Evolutionary conservation across 2,888 invertebrate species (phyloP).

Genomic region (Conchocele bisecta): DNA sequence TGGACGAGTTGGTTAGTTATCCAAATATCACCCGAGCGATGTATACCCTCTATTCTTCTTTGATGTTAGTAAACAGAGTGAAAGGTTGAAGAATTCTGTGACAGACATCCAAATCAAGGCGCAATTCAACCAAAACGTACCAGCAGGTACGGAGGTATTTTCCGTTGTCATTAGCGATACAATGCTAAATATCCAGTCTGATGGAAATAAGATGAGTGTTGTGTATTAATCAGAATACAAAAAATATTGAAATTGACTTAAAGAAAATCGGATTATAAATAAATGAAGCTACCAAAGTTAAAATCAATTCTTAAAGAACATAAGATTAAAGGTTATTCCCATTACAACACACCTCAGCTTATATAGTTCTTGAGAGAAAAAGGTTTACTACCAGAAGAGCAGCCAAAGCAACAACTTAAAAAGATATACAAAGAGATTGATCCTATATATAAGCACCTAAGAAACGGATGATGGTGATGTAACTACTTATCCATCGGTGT

Average conservation of each 20-base stretch:
- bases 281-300: background rate
- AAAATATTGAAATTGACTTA: background rate
- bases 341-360: background rate
- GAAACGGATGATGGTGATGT: background rate
- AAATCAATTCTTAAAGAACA: background rate
- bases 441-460: background rate
- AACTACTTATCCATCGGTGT: background rate
- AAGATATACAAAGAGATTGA: background rate
- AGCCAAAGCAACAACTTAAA: too few species aligned
- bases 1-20: conserved; percentile 14
- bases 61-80: conserved; percentile 44
- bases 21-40: conserved; percentile 20
- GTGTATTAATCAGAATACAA: background rate
- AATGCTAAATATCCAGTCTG: conserved; percentile 33
- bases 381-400: background rate
- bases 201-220: conserved; percentile 26
- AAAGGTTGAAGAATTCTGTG: conserved; percentile 19
- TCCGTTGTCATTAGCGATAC: conserved; percentile 28
- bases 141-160: conserved; percentile 26
- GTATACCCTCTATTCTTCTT: conserved; percentile 35
- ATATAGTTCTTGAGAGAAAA: background rate
- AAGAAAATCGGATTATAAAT: too few species aligned
- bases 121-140: conserved; percentile 29
- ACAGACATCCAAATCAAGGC: conserved; percentile 29
- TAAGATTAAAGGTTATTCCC: background rate